A percentile compares a stretch with the other conserved stretches of the same genome.
phyloP scores from a whole-genome alignment of 1,140 invertebrate genomes.

The Cryptotermes secundus region DNA sequence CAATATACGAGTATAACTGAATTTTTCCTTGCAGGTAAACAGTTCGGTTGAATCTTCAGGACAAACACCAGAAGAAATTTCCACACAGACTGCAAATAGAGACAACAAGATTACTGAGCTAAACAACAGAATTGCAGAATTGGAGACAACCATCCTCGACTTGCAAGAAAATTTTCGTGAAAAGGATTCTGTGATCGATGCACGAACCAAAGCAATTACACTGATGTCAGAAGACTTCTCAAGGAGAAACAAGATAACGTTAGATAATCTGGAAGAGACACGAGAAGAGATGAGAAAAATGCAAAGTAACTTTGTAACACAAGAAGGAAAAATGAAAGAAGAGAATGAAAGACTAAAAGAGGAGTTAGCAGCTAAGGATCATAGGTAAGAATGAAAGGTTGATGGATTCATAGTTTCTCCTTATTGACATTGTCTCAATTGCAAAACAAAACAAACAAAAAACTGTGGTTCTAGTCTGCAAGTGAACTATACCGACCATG shows the following conservation, averaged over 20 bases:
- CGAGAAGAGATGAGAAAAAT: constrained; percentile 77
- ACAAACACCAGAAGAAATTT: neutral
- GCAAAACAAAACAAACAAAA: no score
- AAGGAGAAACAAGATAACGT: constrained; percentile 67
- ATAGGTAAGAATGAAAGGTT: constrained; percentile 45
- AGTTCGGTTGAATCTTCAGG: neutral
- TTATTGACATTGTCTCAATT: neutral
- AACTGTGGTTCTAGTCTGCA: no score
- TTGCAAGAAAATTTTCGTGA: constrained; percentile 78
- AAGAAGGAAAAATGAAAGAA: constrained; percentile 60
- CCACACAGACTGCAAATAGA: neutral
- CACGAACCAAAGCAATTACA: constrained; percentile 77
- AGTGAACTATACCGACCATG: no score
- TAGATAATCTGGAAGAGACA: constrained; percentile 73
- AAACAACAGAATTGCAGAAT: constrained; percentile 48
- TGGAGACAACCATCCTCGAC: constrained; percentile 66
- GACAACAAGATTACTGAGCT: constrained; percentile 24
- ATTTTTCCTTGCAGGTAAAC: neutral
- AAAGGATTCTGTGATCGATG: constrained; percentile 82
- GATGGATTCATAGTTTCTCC: neutral
- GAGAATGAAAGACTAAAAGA: constrained; percentile 58
- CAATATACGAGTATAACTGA: no score
- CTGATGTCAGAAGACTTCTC: constrained; percentile 73
- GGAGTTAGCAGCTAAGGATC: constrained; percentile 58
- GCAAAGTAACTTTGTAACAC: constrained; percentile 67